phyloP scores from a whole-genome alignment of 2,113 vertebrate genomes.

The Microcebus jonahi region DNA sequence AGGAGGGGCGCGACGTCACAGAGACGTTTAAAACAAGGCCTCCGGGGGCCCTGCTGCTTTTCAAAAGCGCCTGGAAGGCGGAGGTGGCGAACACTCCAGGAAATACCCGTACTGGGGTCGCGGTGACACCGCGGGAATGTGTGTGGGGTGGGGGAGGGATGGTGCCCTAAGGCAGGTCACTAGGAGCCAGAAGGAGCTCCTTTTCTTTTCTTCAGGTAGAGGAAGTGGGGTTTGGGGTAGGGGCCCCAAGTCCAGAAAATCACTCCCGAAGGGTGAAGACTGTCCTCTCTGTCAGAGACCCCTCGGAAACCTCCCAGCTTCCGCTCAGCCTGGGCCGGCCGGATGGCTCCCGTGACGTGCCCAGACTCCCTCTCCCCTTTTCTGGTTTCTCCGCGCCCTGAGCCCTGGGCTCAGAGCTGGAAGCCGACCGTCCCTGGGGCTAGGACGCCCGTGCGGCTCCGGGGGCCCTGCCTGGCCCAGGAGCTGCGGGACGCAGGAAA shows the following conservation, averaged over 20 bases:
- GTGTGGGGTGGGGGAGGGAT: background rate
- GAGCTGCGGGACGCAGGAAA: background rate
- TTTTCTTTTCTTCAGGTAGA: background rate
- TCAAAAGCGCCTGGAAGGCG: background rate
- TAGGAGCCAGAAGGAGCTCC: background rate
- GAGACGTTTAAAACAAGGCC: background rate
- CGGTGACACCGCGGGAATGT: background rate
- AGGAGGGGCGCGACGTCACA: slow-evolving; percentile 39
- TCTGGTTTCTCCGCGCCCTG: rapidly evolving
- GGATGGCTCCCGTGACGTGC: rapidly evolving
- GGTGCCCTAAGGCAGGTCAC: background rate
- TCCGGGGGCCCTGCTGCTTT: background rate
- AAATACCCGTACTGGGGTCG: slow-evolving; percentile 18
- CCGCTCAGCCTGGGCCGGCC: too few species aligned
- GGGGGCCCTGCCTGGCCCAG: background rate
- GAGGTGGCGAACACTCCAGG: background rate
- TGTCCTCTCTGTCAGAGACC: background rate
- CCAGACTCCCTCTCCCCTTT: background rate
- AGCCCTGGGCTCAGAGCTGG: background rate
- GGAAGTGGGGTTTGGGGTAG: background rate
- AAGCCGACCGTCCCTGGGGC: background rate
- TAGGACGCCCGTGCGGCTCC: too few species aligned
- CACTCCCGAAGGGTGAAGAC: background rate
- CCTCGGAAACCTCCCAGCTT: background rate
- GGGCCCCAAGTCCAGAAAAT: background rate